Evolutionary conservation across 2,113 vertebrate genomes (phyloP), one percentile per base, ranked within the genome.

Genomic region (Manacus vitellinus): DNA sequence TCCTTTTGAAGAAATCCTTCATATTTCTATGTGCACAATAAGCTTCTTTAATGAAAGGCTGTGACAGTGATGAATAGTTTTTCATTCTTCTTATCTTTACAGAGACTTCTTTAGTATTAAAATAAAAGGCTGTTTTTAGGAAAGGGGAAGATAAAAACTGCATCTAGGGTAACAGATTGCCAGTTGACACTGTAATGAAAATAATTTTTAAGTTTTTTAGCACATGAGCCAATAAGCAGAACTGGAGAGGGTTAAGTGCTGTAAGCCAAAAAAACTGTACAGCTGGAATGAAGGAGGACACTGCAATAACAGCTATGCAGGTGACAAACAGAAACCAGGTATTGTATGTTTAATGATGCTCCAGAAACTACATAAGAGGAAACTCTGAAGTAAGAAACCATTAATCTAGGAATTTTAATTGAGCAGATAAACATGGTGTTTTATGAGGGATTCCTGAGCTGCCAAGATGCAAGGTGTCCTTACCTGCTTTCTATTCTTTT

Each of bases 111-210:
- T 70, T 27, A 80, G 28, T 71, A 80, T 80, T 74, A 87, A 74
- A 83, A 67, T 55, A 72, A 91, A 94, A 83, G 52, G 15, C 52
- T 96, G 56, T 10, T 84, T 81, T 92, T 89, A 91, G 68, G 76
- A 67, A 90, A 75, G 51, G 16, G 35, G 19, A 85, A 93, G 55
- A 74, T 68, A 86, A 49, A 59, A 94, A 86, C 55, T 86, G 58
- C 68, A 44, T 72, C 61, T 63, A 88, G 52, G 22, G 41, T 63
- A 88, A 77, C 59, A 88, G 88, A 72, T 85, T 88, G 56, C 49
- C 12, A 54, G 58, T 70, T 96, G 71, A 58, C 18, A 93, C 39
- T 55, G 52, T 59, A 85, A 68, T 41, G 83, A 94, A 86, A 85
- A 85, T 91, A 78, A 89, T 89, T 88, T 39, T 17, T 12, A 65